Evolutionary conservation across 2,888 invertebrate genomes (phyloP), one percentile per base, ranked within the genome.

Genomic region (Kryphioiulus occultus): DNA sequence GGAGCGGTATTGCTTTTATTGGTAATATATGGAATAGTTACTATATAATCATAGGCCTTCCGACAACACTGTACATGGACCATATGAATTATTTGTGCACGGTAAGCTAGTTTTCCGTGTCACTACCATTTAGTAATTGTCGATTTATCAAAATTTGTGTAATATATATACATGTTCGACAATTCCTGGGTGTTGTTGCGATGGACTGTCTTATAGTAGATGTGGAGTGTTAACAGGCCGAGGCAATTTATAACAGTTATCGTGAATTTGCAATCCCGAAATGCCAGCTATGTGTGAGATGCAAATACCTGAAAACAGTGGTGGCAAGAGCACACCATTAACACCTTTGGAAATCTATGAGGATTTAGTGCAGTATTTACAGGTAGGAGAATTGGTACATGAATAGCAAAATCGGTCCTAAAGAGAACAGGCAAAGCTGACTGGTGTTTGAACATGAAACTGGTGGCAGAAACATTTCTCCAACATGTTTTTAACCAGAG

Each of bases 271-370:
- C 19, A n/a, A 59, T n/a, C 7, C 19, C 7, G n/a, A 59, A 59
- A 59, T 59, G 59, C 59, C 59, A 59, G 59, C 59, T n/a, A 59
- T 59, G 59, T 59, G 59, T 2, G 59, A 59, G 59, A 59, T 59
- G 59, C 59, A 59, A 59, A 59, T 59, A 59, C 59, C 59, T 5
- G 59, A 59, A 59, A 59, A 59, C 59, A 83, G 39, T 10, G 30
- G 39, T 83, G 15, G 39, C 30, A 83, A 85, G 22, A 85, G 42
- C 17, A 42, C 39, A 22, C 42, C 85, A 15, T 42, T 85, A 17
- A 85, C 85, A 85, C 88, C 88, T n/a, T 83, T 88, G 32, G 88
- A 88, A 88, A 86, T 88, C 19, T 88, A 88, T 47, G 88, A 88
- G 44, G 88, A 88, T 86, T 44, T 88, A 82, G 88, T 30, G 17